Conservation (phyloP, 2,888 invertebrate genomes). For the Caenorhabditis plicata region DNA sequence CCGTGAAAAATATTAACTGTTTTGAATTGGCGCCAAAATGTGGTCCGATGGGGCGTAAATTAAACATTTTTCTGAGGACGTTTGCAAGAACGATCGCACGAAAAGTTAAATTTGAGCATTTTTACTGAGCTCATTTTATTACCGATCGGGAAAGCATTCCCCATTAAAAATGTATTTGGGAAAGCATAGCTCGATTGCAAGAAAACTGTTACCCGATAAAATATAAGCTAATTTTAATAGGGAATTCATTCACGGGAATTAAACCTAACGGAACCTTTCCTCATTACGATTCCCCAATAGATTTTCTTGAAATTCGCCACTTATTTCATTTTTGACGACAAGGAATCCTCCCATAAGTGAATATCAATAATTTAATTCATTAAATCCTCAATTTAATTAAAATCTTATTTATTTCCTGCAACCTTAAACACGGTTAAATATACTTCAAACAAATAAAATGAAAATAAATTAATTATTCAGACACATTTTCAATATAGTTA, state of each 20-base stretch:
- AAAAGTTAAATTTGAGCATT: not conserved
- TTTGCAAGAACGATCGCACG: not conserved
- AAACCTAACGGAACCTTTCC: too few species aligned
- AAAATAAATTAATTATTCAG: not conserved
- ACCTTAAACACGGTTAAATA: not conserved
- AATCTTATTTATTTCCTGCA: not conserved
- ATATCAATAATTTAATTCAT: not conserved
- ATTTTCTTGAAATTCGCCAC: too few species aligned
- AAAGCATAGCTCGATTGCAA: too few species aligned
- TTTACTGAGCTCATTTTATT: not conserved
- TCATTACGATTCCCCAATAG: too few species aligned
- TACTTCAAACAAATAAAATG: not conserved
- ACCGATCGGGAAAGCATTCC: not conserved
- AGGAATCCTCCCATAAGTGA: not conserved
- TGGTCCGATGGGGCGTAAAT: not conserved
- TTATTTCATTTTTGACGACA: too few species aligned
- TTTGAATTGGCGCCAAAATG: not conserved
- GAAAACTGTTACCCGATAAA: too few species aligned
- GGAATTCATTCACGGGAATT: too few species aligned
- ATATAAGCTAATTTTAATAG: too few species aligned
- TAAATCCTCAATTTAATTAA: not conserved
- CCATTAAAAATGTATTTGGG: not conserved
- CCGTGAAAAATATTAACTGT: not conserved
- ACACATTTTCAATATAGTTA: conserved; percentile 22
- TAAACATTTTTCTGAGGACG: not conserved